phyloP scores from a whole-genome alignment of 2,888 invertebrate species.

The Autographa gamma region DNA sequence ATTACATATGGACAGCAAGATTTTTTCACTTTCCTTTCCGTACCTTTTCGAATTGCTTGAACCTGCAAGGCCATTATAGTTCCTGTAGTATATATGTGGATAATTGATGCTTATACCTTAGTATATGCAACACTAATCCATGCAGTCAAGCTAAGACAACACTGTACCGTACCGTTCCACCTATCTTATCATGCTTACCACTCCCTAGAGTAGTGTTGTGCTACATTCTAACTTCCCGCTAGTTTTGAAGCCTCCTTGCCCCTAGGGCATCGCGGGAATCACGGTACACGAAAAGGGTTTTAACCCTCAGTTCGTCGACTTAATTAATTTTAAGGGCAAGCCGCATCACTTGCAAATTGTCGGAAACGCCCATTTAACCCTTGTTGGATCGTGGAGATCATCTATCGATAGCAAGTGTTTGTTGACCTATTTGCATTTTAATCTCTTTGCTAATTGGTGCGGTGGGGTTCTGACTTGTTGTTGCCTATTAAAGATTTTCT shows the following conservation, averaged over 20 bases:
- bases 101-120: too few species aligned
- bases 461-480: conserved; percentile 19
- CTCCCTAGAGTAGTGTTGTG: not conserved
- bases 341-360: conserved; percentile 55
- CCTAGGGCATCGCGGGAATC: conserved; percentile 30
- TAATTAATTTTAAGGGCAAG: conserved; percentile 55
- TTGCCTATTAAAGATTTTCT: not conserved
- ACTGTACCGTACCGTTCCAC: not conserved
- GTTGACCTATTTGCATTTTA: conserved; percentile 48
- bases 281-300: conserved; percentile 52
- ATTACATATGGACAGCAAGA: too few species aligned
- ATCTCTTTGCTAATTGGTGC: conserved; percentile 26
- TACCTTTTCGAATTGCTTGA: too few species aligned
- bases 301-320: conserved; percentile 31
- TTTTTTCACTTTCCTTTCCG: too few species aligned
- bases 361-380: conserved; percentile 43
- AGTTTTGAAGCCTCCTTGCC: conserved; percentile 25
- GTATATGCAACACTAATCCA: too few species aligned
- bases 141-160: not conserved
- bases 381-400: conserved; percentile 42
- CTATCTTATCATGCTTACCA: not conserved
- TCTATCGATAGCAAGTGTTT: conserved; percentile 45
- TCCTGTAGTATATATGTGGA: too few species aligned
- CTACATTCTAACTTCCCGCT: conserved; percentile 20
- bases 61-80: too few species aligned